Percentiles rank a stretch among this genome's conserved stretches.
Evolutionary conservation across 1,140 invertebrate genomes (phyloP).

Genomic region (Scaptodrosophila lebanonensis): DNA sequence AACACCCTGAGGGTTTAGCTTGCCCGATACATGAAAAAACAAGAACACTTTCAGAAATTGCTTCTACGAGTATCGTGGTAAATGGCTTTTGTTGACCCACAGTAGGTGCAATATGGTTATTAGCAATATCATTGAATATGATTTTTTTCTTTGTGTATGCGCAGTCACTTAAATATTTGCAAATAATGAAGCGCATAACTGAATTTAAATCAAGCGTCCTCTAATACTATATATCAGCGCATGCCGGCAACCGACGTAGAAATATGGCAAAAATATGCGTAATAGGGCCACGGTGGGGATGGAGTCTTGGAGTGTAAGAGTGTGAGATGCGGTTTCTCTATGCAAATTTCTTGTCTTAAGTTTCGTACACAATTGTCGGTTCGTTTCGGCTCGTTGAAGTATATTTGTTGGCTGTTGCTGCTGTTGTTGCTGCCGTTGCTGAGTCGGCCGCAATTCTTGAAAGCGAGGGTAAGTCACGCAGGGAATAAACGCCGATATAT

Average conservation of each 20-base stretch:
- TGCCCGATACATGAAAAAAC: too few species aligned
- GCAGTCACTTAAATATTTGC: conserved; percentile 58
- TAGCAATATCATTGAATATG: too few species aligned
- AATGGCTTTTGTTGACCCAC: too few species aligned
- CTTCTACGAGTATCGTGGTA: too few species aligned
- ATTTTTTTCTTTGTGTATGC: too few species aligned
- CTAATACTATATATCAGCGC: conserved; percentile 26
- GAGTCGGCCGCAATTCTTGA: too few species aligned
- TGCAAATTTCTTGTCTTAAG: conserved; percentile 38
- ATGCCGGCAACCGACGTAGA: conserved; percentile 30
- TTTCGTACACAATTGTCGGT: conserved; percentile 50
- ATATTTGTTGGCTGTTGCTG: conserved; percentile 18
- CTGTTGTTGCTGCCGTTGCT: too few species aligned
- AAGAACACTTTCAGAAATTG: too few species aligned
- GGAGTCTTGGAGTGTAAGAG: conserved; percentile 13
- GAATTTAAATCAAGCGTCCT: conserved; percentile 6
- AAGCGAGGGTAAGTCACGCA: conserved; percentile 35
- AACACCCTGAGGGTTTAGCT: too few species aligned
- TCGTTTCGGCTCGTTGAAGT: conserved; percentile 25
- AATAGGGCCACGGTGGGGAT: conserved; percentile 10
- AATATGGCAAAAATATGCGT: conserved; percentile 17
- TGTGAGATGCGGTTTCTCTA: conserved; percentile 7
- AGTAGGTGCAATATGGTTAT: too few species aligned
- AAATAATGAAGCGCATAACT: conserved; percentile 53
- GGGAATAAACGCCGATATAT: conserved; percentile 48